Base-by-base conservation (phyloP, 2,888 invertebrate species). In the Calephelis perditalis region DNA sequence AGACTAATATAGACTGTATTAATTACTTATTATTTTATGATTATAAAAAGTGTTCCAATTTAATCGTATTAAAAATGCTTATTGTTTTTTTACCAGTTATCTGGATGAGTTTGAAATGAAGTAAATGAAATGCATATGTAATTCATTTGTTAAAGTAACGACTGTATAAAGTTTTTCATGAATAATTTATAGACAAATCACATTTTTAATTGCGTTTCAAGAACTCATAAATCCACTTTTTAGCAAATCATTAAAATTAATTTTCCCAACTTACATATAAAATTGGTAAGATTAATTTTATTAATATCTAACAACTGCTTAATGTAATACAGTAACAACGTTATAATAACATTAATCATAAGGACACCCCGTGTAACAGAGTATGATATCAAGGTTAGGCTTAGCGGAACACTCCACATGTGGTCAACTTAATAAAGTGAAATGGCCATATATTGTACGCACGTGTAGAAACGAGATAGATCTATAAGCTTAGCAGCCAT, bases 381-480 rank as follows among this genome's bases (percentile, higher is more conserved):
- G 86, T 88, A 89, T 87, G 88, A 89, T 89, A 90, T 89, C 90
- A 90, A 90, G 89, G 88, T 88, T 89, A 88, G 89, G 84, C 88
- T 90, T 89, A 89, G 88, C 86, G 87, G 89, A 84, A 86, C 89
- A 89, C 89, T 87, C 89, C 90, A 89, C 89, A 90, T 90, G 90
- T 90, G 90, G 90, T 90, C 90, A 89, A 85, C 85, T 79, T 89
- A 90, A 87, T 86, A 86, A 87, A 86, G 77, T 78, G 88, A 78
- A 82, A 90, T 74, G 74, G 81, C 73, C 65, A 76, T 82, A 87
- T 76, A 73, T 71, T 67, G 69, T 66, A 65, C 62, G 63, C 69
- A 57, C 70, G 66, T 62, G 85, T 65, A 75, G 67, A 83, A 88
- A 73, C 76, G 78, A 77, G 88, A 84, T 63, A 66, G 78, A 74